Percentiles rank a stretch among this genome's conserved stretches.
These are phyloP conservation scores for Drosophila fungiperda DNA, from an alignment of 2,888 invertebrate genomes.

Conservation along the genomic window DNA sequence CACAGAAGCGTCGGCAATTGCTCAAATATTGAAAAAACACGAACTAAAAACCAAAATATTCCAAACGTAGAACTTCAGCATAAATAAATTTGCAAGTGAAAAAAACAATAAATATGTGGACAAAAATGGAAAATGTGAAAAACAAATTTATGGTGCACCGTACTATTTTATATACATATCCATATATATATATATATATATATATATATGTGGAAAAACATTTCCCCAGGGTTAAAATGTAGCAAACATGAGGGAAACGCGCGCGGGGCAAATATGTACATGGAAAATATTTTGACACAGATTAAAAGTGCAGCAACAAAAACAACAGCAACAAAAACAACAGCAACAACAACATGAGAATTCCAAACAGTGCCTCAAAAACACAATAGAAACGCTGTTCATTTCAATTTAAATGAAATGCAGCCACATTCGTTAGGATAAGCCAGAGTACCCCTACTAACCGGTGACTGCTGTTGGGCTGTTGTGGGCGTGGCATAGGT, in stretches of 20 bases:
- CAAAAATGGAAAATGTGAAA: constrained; percentile 42
- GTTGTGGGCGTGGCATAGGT: constrained; percentile 39
- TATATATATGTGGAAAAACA: constrained; percentile 53
- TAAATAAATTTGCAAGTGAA: constrained; percentile 53
- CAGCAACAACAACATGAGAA: constrained; percentile 29
- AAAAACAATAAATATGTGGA: constrained; percentile 29
- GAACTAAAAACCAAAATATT: constrained; percentile 40
- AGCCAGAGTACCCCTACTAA: constrained; percentile 2
- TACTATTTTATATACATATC: constrained; percentile 43
- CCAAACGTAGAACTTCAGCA: constrained; percentile 30
- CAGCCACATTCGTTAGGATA: constrained; percentile 63
- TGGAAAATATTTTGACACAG: constrained; percentile 72
- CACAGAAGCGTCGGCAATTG: constrained; percentile 53
- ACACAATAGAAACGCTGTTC: constrained; percentile 65
- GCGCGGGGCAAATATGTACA: constrained; percentile 23
- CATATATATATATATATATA: background rate
- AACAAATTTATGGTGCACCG: constrained; percentile 57
- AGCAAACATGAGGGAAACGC: constrained; percentile 22
- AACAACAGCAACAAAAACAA: constrained; percentile 21
- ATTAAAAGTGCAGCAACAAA: constrained; percentile 61
- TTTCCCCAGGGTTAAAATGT: constrained; percentile 58
- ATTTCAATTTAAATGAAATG: constrained; percentile 74
- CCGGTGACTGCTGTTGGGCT: constrained; percentile 12
- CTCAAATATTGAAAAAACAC: constrained; percentile 64
- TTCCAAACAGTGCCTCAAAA: constrained; percentile 48